Evolutionary conservation across 2,888 invertebrate species (phyloP), one percentile per base, ranked within the genome.

Genomic region (Dyspetes luteomarginatus): DNA sequence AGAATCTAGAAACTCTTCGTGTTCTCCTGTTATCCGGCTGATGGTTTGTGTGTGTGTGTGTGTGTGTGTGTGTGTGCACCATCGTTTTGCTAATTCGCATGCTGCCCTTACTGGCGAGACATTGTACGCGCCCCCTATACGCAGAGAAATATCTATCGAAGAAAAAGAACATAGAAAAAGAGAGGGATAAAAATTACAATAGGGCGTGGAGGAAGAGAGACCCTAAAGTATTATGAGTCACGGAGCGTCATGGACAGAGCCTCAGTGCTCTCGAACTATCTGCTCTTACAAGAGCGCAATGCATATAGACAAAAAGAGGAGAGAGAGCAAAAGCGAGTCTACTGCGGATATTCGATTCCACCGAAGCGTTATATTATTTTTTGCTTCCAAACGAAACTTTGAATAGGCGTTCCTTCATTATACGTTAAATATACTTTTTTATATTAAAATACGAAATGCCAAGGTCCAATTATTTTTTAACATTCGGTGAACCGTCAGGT

Each of bases 131-230:
- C 9, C 28, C 48, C 7, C 9, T 28, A n/a, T n/a, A n/a, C n/a
- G 22, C 17, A 52, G 52, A 67, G 26, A 73, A 48, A 50, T 69
- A 64, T 28, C 26, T 22, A 7, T n/a, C n/a, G 52, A 26, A 28
- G 7, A 58, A 72, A 50, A 28, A 17, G 45, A 12, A 55, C n/a
- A 17, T 5, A 48, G 3, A 17, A 52, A 55, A 43, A 74, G 72
- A 71, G 36, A 73, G 56, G 76, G 50, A 77, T 62, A 82, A 83
- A 80, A 83, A 84, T 81, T 81, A 82, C 81, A 79, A 82, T 77
- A 19, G 67, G 78, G 78, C 81, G 81, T 74, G 79, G 73, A 75
- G 19, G 64, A 69, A 72, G 65, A 71, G 69, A 82, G 62, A 73
- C 60, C 50, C 3, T 48, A 45, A 74, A 58, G 78, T 56, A 83